A percentile compares a stretch with the other conserved stretches of the same genome.
Conservation (phyloP, 1,140 invertebrate genomes). For the Globodera rostochiensis region DNA sequence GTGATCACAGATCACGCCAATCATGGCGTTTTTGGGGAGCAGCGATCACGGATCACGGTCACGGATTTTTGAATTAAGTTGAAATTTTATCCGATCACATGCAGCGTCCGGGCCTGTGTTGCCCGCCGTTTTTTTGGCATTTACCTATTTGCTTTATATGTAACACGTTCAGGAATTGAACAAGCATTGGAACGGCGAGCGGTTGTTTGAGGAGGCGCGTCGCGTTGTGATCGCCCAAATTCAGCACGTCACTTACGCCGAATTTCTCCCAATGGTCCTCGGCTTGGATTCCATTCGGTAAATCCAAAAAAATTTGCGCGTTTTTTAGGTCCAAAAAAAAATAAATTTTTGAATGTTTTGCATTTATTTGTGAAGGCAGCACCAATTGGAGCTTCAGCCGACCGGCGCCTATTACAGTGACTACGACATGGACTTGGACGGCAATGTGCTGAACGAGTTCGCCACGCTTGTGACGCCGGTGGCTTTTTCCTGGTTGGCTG, state of each 20-base stretch:
- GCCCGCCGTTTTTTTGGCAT: no score
- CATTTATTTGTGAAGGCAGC: conserved; percentile 38
- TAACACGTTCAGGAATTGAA: conserved; percentile 75
- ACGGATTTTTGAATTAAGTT: no score
- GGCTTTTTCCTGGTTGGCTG: conserved; percentile 47
- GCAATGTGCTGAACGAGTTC: conserved; percentile 52
- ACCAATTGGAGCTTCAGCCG: conserved; percentile 38
- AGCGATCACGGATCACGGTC: no score
- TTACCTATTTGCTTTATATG: no score
- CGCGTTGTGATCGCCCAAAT: conserved; percentile 72
- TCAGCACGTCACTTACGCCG: conserved; percentile 64
- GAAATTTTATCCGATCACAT: no score
- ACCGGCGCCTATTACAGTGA: conserved; percentile 39
- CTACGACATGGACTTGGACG: conserved; percentile 53
- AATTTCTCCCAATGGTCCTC: conserved; percentile 66
- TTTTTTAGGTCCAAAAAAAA: no score
- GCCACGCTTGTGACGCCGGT: conserved; percentile 40
- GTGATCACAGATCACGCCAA: no score
- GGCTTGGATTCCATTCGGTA: conserved; percentile 54
- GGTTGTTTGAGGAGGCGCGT: conserved; percentile 82
- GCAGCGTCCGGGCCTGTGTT: no score
- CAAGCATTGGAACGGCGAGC: conserved; percentile 92
- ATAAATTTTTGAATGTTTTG: neutral
- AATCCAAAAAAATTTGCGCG: neutral
- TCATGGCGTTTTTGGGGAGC: no score